Evolutionary conservation across 2,888 invertebrate species (phyloP), one percentile per base, ranked within the genome.

Genomic region (Meteorus colon): DNA sequence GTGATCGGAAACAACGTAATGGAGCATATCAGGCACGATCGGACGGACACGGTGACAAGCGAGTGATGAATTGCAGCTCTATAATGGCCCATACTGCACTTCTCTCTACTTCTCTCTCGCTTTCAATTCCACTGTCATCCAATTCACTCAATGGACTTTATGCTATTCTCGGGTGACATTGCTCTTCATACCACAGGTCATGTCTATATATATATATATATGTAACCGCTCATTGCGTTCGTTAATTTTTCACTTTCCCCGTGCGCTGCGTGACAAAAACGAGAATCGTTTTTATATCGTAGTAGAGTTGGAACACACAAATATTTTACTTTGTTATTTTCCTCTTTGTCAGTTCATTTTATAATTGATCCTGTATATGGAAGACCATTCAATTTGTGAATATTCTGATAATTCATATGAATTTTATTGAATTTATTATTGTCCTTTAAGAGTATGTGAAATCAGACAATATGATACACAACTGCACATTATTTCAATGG

Each of bases 211-310:
- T 24, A 24, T 24, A 48, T 66, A 19, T 75, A 41, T 72, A 41
- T 70, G 24, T n/a, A 4, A 31, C 74, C 68, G 55, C 51, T 70
- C 59, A 63, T 65, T 45, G 55, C 45, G n/a, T 48, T 37, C 65
- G 48, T 75, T 75, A 75, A 71, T 75, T 75, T 70, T 75, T 75
- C 60, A 75, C 67, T 74, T 51, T 67, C 59, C 66, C 19, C 55
- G 48, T 45, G 19, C 29, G 41, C 27, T 60, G n/a, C 27, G 6
- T 31, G 62, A n/a, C 37, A 48, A 31, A 31, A 45, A 51, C n/a
- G 34, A n/a, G 14, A 31, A 41, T 48, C 24, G 37, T 24, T 41
- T 70, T 72, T 34, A 45, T 55, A 34, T 65, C 41, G 63, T 70
- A 41, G 24, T 67, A n/a, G 24, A 73, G 66, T 60, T 73, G 55